phyloP scores from a whole-genome alignment of 2,797 vertebrate species.

The Tenualosa thibaudeaui region DNA sequence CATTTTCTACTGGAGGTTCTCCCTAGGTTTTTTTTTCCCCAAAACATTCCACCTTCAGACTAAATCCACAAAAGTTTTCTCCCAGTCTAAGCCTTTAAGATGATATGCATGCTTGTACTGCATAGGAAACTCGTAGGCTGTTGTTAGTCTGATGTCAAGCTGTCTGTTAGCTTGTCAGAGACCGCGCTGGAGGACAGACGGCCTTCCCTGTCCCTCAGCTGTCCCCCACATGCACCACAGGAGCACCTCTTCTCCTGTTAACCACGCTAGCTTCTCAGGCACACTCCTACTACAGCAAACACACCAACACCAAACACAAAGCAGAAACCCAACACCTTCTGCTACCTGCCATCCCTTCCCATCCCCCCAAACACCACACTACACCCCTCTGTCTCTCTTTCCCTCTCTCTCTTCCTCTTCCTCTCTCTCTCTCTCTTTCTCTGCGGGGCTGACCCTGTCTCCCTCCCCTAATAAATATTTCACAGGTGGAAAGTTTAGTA shows the following conservation, averaged over 20 bases:
- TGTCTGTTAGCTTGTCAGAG: neutral
- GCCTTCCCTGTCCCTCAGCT: neutral
- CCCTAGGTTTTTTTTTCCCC: neutral
- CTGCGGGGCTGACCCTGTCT: constrained; percentile 50
- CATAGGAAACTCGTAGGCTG: neutral
- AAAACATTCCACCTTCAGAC: neutral
- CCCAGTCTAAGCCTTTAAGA: neutral
- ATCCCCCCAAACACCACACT: constrained; percentile 1
- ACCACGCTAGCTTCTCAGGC: constrained; percentile 24
- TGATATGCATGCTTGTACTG: neutral
- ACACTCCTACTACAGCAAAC: constrained; percentile 30
- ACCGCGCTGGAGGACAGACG: neutral
- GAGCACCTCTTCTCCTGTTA: neutral
- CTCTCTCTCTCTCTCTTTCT: constrained; percentile 38
- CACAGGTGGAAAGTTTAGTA: constrained; percentile 77
- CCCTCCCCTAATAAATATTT: constrained; percentile 77
- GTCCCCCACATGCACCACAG: neutral
- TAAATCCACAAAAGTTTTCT: neutral
- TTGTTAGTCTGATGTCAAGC: neutral
- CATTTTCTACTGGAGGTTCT: neutral
- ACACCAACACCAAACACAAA: constrained; percentile 44
- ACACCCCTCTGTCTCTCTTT: constrained; percentile 6
- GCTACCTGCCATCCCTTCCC: neutral
- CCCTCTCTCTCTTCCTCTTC: constrained; percentile 31
- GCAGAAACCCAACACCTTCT: constrained; percentile 45